These are phyloP conservation scores for Stomorhina lunata DNA, from an alignment of 2,888 invertebrate species.

Conservation along the genomic window DNA sequence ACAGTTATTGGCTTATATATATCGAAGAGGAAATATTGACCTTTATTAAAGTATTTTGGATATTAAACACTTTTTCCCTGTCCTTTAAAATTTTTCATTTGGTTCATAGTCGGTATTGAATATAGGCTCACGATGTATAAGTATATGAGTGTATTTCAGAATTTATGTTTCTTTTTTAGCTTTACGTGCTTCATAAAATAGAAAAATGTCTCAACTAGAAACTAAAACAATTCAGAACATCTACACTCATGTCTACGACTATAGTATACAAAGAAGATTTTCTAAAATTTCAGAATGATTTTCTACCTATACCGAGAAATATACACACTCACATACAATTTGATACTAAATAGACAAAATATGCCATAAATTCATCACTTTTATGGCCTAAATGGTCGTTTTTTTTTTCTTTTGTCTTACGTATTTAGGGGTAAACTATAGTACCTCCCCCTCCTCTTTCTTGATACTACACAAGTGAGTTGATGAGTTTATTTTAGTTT, in stretches of 20 bases:
- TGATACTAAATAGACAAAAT: constrained; percentile 35
- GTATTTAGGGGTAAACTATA: constrained; percentile 12
- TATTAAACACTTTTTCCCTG: no score
- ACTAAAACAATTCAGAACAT: background rate
- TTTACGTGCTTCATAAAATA: constrained; percentile 30
- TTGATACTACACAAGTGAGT: no score
- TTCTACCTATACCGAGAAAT: background rate
- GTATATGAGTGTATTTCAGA: background rate
- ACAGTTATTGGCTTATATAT: no score
- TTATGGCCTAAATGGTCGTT: constrained; percentile 22
- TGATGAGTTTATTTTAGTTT: constrained; percentile 9
- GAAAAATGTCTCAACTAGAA: constrained; percentile 21
- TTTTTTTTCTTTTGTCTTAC: background rate
- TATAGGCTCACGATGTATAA: no score
- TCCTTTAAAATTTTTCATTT: no score
- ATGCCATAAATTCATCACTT: constrained; percentile 55
- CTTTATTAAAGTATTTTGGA: no score
- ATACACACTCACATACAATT: background rate
- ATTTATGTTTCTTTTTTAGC: constrained; percentile 3
- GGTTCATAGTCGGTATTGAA: no score
- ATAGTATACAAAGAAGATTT: no score
- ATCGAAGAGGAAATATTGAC: no score
- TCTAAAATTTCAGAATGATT: no score
- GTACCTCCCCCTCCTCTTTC: constrained; percentile 1
- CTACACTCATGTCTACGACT: no score